Base-by-base conservation (phyloP, 2,888 invertebrate genomes). In the Mechanitis mazaeus region DNA sequence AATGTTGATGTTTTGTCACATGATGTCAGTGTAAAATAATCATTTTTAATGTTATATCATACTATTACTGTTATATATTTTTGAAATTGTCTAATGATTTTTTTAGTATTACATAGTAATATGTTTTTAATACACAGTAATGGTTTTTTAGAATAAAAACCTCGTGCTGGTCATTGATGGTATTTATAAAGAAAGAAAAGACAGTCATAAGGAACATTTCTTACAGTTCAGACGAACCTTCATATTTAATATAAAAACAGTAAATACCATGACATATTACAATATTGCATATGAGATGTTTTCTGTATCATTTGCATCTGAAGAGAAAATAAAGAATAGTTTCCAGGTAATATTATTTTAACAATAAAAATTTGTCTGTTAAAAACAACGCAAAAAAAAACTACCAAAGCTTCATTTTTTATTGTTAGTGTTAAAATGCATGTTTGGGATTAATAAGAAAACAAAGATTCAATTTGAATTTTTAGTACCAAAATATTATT, bases 171-270 rank as follows among this genome's bases (percentile, higher is more conserved):
- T 80, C 0, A 72, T 89, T 4, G 83, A 83, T 57, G 89, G 89
- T 0, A 68, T 86, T 3, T 84, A 75, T 67, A 84, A 79, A 63
- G 84, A 86, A 58, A 63, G 64, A 11, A 56, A 57, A 11, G 47
- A 68, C 2, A 35, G 38, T 0, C 54, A 60, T 0, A 3, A 45
- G 3, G 71, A 75, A 3, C 66, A 64, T 0, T 60, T 73, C 38
- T 75, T 77, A 60, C 74, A 75, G 7, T 89, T 89, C 66, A 74
- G 88, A 64, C 76, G 87, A 55, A 81, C 86, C 0, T 85, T 88
- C 57, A 54, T 82, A 1, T 79, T 87, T 31, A 67, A 54, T 20
- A 70, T 56, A 31, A 58, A 68, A n/a, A 67, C 60, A 0, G 46
- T 65, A 0, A 65, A 68, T 0, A 42, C 64, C 1, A 71, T 61